Evolutionary conservation across 1,140 invertebrate species (phyloP).

Genomic region (Araneus ventricosus): DNA sequence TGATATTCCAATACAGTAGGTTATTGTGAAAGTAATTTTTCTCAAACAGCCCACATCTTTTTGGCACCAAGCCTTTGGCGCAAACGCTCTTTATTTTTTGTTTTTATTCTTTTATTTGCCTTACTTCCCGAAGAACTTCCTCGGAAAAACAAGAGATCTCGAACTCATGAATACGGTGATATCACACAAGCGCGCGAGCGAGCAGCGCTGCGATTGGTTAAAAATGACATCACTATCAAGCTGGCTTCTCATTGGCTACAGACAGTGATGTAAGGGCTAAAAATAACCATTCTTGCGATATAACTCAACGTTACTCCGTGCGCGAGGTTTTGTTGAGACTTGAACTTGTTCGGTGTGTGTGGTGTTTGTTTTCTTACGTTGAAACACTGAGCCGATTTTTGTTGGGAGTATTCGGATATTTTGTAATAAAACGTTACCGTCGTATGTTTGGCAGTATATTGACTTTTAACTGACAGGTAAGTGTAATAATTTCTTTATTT

Average conservation of each 20-base stretch:
- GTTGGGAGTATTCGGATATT: not conserved
- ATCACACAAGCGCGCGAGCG: not conserved
- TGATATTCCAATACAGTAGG: not conserved
- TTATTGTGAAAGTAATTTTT: slow-evolving; percentile 35
- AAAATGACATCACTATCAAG: slow-evolving; percentile 71
- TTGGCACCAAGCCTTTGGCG: slow-evolving; percentile 41
- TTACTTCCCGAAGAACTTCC: slow-evolving; percentile 5
- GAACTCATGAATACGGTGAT: slow-evolving; percentile 65
- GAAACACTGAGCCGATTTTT: not conserved
- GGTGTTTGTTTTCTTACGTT: not conserved
- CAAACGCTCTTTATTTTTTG: not conserved
- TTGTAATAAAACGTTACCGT: no score
- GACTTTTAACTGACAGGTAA: no score
- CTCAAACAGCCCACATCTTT: slow-evolving; percentile 44
- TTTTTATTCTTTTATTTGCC: not conserved
- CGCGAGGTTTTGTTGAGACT: slow-evolving; percentile 49
- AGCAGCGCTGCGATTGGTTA: not conserved
- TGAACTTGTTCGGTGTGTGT: not conserved
- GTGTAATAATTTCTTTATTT: no score
- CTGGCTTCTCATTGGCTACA: slow-evolving; percentile 44
- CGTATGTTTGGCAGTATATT: no score
- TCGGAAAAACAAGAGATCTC: slow-evolving; percentile 44
- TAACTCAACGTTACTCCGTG: slow-evolving; percentile 1
- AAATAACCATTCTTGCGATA: slow-evolving; percentile 62
- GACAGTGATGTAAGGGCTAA: slow-evolving; percentile 68